Base-by-base conservation (phyloP, 2,888 invertebrate species). In the Dynastes hyllus region DNA sequence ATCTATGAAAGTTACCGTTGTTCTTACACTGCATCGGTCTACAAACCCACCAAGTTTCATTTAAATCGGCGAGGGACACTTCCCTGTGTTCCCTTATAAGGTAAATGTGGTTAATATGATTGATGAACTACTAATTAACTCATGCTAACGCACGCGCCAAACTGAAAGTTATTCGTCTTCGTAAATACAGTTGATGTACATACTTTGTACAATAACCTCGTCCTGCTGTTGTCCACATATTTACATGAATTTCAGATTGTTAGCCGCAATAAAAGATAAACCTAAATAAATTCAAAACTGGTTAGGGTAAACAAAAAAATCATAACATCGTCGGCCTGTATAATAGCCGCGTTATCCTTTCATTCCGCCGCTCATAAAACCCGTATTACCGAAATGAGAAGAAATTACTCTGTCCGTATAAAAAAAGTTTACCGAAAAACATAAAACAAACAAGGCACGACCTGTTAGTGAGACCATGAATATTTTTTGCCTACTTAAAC, bases 401-500 rank as follows among this genome's bases (percentile, higher is more conserved):
- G 8, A 71, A 45, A 73, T 61, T 73, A 61, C 61, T 61, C 58
- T 29, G 8, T 58, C 37, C 50, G 40, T 58, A 61, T 45, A 73
- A 73, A 61, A 61, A 73, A 73, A 61, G 16, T 73, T 73, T 40
- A 73, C 45, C 61, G 22, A 11, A 27, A 71, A 61, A 45, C 22
- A 55, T 73, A 73, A 73, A 73, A 61, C 73, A 73, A 61, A 73
- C 16, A 61, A 45, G 40, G 61, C 73, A 73, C 61, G 61, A 73
- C 73, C 40, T 61, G 73, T 73, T 61, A 73, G 40, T 45, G 27
- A 29, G 9, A 13, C 40, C 11, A 73, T 61, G 73, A 73, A 61
- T 73, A 61, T 45, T 58, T 73, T 73, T 73, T 61, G 58, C 73
- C 37, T 61, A 9, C 45, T 73, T 73, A 73, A 73, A 61, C 45